Evolutionary conservation across 2,797 vertebrate species (phyloP).

Genomic region (Agapornis canus): DNA sequence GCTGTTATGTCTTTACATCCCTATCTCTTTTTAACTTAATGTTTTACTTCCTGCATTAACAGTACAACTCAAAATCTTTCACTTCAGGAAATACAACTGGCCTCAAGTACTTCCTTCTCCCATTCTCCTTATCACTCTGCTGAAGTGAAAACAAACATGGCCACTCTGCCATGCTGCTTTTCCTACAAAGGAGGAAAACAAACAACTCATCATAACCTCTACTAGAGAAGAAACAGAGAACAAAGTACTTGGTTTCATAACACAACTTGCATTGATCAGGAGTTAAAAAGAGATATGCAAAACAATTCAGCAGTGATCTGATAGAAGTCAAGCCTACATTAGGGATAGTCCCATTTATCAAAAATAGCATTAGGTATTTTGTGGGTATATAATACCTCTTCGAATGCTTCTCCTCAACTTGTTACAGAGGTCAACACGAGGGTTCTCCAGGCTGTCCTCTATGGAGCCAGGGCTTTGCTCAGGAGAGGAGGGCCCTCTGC

Average conservation of each 20-base stretch:
- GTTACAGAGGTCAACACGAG: constrained; percentile 86
- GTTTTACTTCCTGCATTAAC: not conserved
- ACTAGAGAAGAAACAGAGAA: not conserved
- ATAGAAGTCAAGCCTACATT: not conserved
- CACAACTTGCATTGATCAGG: not conserved
- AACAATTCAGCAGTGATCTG: not conserved
- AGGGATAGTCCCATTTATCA: not conserved
- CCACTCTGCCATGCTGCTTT: not conserved
- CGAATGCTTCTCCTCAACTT: constrained; percentile 91
- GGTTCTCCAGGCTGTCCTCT: constrained; percentile 84
- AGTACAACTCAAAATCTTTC: not conserved
- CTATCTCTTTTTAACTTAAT: not conserved
- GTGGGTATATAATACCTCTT: constrained; percentile 78
- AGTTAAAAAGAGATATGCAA: not conserved
- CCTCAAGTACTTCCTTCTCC: not conserved
- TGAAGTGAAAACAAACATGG: not conserved
- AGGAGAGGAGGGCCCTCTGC: constrained; percentile 82
- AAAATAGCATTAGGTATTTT: not conserved
- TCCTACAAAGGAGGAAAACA: not conserved
- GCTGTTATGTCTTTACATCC: not conserved
- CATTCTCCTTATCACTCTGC: not conserved
- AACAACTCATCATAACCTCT: fast-evolving
- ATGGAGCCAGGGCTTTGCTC: constrained; percentile 84
- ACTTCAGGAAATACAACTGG: not conserved
- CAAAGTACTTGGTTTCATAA: not conserved